A percentile compares a stretch with the other conserved stretches of the same genome.
Evolutionary conservation across 2,888 invertebrate genomes (phyloP).

Genomic region (Ceraclea dissimilis): DNA sequence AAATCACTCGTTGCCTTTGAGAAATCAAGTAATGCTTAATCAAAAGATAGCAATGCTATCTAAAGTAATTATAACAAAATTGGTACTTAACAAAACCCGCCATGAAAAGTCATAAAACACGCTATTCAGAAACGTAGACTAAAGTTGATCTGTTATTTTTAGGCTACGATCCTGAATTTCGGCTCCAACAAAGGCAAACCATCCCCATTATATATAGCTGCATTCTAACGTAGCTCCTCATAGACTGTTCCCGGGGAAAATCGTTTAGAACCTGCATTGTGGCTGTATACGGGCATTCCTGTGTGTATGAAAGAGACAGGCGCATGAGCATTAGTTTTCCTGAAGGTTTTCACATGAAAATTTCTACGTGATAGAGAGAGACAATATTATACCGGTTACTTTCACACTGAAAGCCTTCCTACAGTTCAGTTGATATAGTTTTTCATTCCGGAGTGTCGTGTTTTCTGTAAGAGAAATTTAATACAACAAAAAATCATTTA

Average conservation of each 20-base stretch:
- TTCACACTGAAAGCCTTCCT: background rate
- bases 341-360: background rate
- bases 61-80: no score
- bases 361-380: background rate
- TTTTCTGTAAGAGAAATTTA: background rate
- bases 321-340: background rate
- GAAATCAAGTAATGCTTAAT: no score
- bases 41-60: no score
- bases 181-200: background rate
- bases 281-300: background rate
- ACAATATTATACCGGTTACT: background rate
- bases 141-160: background rate
- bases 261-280: background rate
- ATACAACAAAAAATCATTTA: background rate
- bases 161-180: background rate
- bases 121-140: background rate
- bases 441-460: background rate
- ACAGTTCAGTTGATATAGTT: constrained; percentile 2
- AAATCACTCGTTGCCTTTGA: no score
- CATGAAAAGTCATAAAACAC: background rate
- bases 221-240: background rate
- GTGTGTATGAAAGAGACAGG: background rate
- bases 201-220: background rate
- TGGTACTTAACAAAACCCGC: background rate
- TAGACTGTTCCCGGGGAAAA: background rate